phyloP scores from a whole-genome alignment of 1,140 invertebrate genomes.

The Euura saliciscinereae region DNA sequence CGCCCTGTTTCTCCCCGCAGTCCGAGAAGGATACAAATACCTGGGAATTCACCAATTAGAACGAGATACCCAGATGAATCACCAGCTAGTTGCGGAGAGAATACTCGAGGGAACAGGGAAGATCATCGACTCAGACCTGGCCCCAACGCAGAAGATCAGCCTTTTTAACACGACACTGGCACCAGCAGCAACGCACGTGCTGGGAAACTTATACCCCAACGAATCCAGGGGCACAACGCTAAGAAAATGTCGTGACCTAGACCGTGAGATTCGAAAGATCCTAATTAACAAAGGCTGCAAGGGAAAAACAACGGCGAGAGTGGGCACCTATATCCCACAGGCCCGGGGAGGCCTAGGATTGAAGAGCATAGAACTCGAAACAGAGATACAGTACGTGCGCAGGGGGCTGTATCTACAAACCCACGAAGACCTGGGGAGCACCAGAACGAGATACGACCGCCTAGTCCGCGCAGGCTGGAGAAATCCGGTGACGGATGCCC shows the following conservation, averaged over 20 bases:
- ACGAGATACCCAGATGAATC: constrained; percentile 24
- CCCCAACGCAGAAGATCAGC: no score
- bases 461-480: constrained; percentile 25
- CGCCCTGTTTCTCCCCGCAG: constrained; percentile 23
- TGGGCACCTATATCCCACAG: no score
- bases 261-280: no score
- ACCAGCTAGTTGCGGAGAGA: constrained; percentile 16
- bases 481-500: constrained; percentile 24
- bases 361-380: constrained; percentile 12
- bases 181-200: no score
- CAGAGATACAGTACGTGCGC: constrained; percentile 1
- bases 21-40: constrained; percentile 30
- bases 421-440: constrained; percentile 11
- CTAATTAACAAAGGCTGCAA: no score
- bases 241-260: no score
- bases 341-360: constrained; percentile 12
- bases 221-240: no score
- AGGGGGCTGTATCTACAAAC: background rate
- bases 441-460: constrained; percentile 11
- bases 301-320: no score
- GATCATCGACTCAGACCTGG: constrained; percentile 27
- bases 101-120: constrained; percentile 10
- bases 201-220: no score
- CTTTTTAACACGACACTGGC: no score
- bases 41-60: constrained; percentile 27